These are phyloP conservation scores for Abrostola tripartita DNA, from an alignment of 2,888 invertebrate genomes.

Conservation along the genomic window DNA sequence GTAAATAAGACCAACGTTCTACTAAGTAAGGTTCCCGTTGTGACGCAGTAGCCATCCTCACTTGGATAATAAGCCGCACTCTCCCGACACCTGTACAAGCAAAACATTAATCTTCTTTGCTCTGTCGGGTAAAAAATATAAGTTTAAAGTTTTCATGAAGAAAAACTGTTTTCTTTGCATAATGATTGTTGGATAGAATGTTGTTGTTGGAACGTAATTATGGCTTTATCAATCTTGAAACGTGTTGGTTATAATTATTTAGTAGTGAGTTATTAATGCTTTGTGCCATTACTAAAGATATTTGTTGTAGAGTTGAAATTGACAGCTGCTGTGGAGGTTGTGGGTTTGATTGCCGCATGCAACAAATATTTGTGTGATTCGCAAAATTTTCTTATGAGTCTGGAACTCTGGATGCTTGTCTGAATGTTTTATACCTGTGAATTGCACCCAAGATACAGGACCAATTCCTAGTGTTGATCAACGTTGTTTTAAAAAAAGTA, in stretches of 20 bases:
- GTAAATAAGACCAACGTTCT: constrained; percentile 31
- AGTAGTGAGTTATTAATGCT: too few relatives aligned
- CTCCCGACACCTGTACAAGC: constrained; percentile 42
- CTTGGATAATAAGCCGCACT: constrained; percentile 45
- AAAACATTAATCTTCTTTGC: constrained; percentile 49
- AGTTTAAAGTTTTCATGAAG: constrained; percentile 23
- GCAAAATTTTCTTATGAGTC: too few relatives aligned
- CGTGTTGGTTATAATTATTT: not conserved
- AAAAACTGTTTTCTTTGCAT: constrained; percentile 34
- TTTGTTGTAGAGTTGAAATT: too few relatives aligned
- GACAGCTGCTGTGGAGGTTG: too few relatives aligned
- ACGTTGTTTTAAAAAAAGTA: too few relatives aligned
- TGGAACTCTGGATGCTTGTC: too few relatives aligned
- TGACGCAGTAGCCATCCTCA: constrained; percentile 42
- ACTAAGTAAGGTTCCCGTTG: constrained; percentile 24
- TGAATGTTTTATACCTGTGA: too few relatives aligned
- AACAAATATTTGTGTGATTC: too few relatives aligned
- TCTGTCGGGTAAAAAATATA: constrained; percentile 38
- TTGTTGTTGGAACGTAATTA: constrained; percentile 27
- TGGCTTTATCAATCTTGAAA: not conserved
- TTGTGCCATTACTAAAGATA: too few relatives aligned
- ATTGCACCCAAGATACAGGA: too few relatives aligned
- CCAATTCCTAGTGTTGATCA: too few relatives aligned
- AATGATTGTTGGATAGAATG: constrained; percentile 26
- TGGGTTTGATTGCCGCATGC: too few relatives aligned